Percentiles rank a stretch among this genome's conserved stretches.
phyloP scores from a whole-genome alignment of 2,888 invertebrate genomes.

The Formica aserva region DNA sequence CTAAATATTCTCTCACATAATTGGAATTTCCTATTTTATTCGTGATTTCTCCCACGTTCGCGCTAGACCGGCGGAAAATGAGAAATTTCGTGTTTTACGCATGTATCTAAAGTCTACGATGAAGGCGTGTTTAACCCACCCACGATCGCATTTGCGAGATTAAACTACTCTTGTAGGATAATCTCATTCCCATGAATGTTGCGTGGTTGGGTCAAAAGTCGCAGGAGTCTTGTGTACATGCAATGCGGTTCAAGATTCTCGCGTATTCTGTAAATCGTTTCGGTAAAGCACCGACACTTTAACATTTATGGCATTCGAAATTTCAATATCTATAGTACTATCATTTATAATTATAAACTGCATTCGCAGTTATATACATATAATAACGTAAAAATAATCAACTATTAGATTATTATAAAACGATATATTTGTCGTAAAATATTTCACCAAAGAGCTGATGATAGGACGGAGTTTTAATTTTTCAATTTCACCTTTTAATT shows the following conservation, averaged over 20 bases:
- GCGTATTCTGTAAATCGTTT: neutral
- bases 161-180: constrained; percentile 64
- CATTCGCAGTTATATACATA: neutral
- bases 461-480: neutral
- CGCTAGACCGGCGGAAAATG: constrained; percentile 27
- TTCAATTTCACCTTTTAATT: neutral
- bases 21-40: constrained; percentile 41
- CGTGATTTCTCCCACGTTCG: constrained; percentile 6
- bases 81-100: constrained; percentile 52
- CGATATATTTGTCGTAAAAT: neutral
- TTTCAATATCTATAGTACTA: neutral
- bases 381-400: neutral
- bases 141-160: constrained; percentile 60
- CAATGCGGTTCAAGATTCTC: neutral
- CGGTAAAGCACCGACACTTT: neutral
- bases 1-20: constrained; percentile 60
- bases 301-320: neutral
- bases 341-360: neutral
- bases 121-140: constrained; percentile 32
- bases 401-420: neutral
- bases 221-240: constrained; percentile 7
- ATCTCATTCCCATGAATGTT: constrained; percentile 54
- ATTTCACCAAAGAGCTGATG: neutral
- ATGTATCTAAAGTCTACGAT: constrained; percentile 24
- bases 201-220: constrained; percentile 34